Percentiles rank a stretch among this genome's conserved stretches.
phyloP scores from a whole-genome alignment of 2,888 invertebrate species.

The Adelognathus sp. region DNA sequence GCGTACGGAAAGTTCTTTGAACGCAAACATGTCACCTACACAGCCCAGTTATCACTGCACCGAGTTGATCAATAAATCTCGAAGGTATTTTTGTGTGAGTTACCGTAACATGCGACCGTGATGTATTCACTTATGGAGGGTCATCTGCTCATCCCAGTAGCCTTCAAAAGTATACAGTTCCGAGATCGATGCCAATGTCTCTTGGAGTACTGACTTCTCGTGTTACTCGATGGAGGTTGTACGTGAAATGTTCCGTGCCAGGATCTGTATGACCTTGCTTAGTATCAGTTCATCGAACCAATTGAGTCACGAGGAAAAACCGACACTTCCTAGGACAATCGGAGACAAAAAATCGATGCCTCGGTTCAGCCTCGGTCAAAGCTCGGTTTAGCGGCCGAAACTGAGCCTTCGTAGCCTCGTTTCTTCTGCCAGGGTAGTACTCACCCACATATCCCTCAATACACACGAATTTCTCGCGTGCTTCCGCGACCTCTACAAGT shows the following conservation, averaged over 20 bases:
- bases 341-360: slow-evolving; percentile 22
- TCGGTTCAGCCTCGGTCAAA: too few relatives aligned
- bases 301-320: neutral
- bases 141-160: neutral
- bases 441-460: slow-evolving; percentile 6
- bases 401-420: too few relatives aligned
- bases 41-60: neutral
- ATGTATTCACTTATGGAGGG: neutral
- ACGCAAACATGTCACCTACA: neutral
- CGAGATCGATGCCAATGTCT: neutral
- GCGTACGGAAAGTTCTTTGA: neutral
- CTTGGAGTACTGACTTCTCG: neutral
- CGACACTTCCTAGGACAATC: too few relatives aligned
- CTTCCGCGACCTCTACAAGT: neutral
- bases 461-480: slow-evolving; percentile 14
- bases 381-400: too few relatives aligned
- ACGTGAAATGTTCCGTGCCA: neutral
- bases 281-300: too few relatives aligned
- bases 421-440: slow-evolving; percentile 16
- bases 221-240: neutral
- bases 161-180: neutral
- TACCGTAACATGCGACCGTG: neutral
- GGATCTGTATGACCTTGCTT: too few relatives aligned
- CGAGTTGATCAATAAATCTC: neutral
- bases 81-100: neutral